Base-by-base conservation (phyloP, 2,113 vertebrate genomes). In the Lonchura striata region DNA sequence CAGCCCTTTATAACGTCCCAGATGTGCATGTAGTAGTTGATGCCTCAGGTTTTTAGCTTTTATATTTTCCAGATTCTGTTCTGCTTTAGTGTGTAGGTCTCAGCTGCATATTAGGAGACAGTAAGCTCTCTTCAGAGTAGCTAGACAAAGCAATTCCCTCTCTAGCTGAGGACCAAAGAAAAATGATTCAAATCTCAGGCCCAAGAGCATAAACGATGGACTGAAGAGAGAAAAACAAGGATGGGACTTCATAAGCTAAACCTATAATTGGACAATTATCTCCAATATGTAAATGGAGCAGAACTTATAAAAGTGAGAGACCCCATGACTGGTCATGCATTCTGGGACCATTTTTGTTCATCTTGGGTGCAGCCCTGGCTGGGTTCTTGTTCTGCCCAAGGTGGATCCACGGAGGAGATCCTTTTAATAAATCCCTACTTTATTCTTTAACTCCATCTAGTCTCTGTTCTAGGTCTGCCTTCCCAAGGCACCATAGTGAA, bases 301-400 rank as follows among this genome's bases (percentile, higher is more conserved):
- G n/a, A 59, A 37, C 23, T 35, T 24, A 35, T 11, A 35, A 24
- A 59, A 59, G 56, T 59, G n/a, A 1, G 56, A 35, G 56, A 24
- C 10, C n/a, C 5, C 1, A 0, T 59, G 56, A 24, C 14, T 0
- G 0, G 23, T 17, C 4, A 2, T 35, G 6, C n/a, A 24, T 59
- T 59, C 35, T 59, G 57, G 8, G 57, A 35, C 57, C 15, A 17
- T 17, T 37, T 59, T 35, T 10, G 7, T 17, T 59, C 57, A 35
- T 59, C n/a, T 59, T 59, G 57, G 23, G n/a, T 59, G 57, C 3
- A 11, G 57, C 57, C 57, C 57, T 37, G 7, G 57, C 57, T 37
- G 23, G 0, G 14, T 14, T 50, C 24, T 50, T 50, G 49, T 27
- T 4, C 54, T 57, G 22, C 33, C 14, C 21, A n/a, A 57, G 56